Evolutionary conservation across 1,140 invertebrate species (phyloP), one percentile per base, ranked within the genome.

Genomic region (Aricia agestis): DNA sequence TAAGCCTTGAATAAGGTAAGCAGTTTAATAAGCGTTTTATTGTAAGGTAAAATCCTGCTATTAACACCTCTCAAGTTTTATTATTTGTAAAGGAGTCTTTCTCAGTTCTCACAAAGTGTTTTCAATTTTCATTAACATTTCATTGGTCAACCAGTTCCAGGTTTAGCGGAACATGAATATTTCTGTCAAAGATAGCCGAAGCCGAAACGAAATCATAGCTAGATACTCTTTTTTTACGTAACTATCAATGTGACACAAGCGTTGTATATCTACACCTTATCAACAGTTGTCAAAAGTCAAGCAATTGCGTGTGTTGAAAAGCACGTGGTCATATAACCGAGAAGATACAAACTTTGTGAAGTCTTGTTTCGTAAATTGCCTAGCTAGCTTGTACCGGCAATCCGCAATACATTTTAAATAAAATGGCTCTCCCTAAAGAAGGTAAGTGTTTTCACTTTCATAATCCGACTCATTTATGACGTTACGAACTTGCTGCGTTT

Each of bases 351-450:
- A 85, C 84, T 42, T 41, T 36, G 18, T 63, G 58, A 70, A 70
- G 41, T 65, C 41, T 63, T 45, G 10, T 41, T 63, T 61, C n/a
- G 59, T 36, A 70, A 70, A 42, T 42, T n/a, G 68, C 19, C 59
- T 70, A 11, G 58, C 18, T 25, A 70, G 63, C 68, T 70, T 11
- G 68, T 65, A 63, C 19, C 42, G 19, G 18, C 58, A 45, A 57
- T 32, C 9, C 13, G 32, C 41, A 52, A 63, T 15, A 63, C 13
- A 65, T 36, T 36, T 69, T 41, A 42, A 45, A 17, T 32, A 86
- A 84, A 79, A 90, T 90, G 87, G 73, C 86, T 66, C 25, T 76
- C 32, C 87, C 86, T 19, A 86, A 84, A 79, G 81, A 90, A 89
- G 86, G 87, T 90, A 85, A 76, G 76, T 76, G 71, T 79, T 78